Base-by-base conservation (phyloP, 2,888 invertebrate species). In the Pollenia amentaria region DNA sequence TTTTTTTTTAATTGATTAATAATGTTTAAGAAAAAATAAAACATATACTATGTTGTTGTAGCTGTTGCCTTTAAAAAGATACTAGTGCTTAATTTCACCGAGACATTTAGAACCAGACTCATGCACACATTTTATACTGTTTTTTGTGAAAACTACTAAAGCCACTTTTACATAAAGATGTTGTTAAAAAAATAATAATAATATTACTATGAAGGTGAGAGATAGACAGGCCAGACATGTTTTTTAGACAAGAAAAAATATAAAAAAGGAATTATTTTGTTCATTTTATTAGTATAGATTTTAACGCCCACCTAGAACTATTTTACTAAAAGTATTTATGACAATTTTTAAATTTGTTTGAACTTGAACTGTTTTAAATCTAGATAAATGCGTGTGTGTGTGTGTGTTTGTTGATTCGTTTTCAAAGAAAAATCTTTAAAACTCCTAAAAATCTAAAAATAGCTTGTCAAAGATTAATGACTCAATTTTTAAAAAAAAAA, bases 291-390 rank as follows among this genome's bases (percentile, higher is more conserved):
- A 16, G 18, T 51, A 48, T 12, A 60, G 21, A 48, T 70, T 42
- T 55, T 11, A 40, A 72, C 57, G 46, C 72, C 65, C 57, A 81
- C 55, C 18, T 51, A 44, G n/a, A 69, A 60, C 3, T 38, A n/a
- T 67, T 55, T 57, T 38, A 14, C 46, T 29, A 48, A 12, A 76
- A 75, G 14, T 60, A 48, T 76, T 40, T 44, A 11, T 51, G 62
- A 44, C 12, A 53, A 69, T 42, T 46, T 51, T 0, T 42, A 81
- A 65, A 57, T 55, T 46, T 60, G 60, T 82, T 82, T 82, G 82
- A 76, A 82, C 82, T 82, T 82, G 76, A 82, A 82, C 75, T 75
- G 44, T 79, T 79, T n/a, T 44, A 40, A 40, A 16, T 29, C 29
- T 29, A 53, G 7, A 29, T 14, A 12, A 11, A 16, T 21, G 51